Evolutionary conservation across 2,113 vertebrate species (phyloP), one percentile per base, ranked within the genome.

Genomic region (Rana temporaria): DNA sequence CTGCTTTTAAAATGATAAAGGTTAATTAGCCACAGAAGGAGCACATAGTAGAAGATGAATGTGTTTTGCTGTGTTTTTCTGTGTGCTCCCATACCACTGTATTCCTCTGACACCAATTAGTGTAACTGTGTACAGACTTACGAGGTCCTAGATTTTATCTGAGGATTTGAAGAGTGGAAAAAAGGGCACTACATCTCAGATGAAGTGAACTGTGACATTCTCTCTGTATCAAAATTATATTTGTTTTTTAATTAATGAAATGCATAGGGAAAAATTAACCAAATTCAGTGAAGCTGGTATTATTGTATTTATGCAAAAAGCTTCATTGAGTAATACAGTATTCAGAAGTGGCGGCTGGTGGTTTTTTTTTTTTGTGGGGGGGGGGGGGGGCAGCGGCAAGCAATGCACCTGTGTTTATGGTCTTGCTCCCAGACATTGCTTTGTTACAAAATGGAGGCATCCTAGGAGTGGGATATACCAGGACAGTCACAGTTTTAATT

Each of bases 21-120:
- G 81, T 76, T 83, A 83, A 83, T 83, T 83, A 57, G 19, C 52
- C 72, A 60, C 81, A 67, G 57, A 82, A 82, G 68, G 52, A 76
- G 38, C 32, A 26, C 62, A 76, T 16, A 60, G 72, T 56, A 83
- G 32, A 63, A 59, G 60, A 76, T 76, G 52, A 68, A 52, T 83
- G 63, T 55, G 68, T 82, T 82, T 72, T 82, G 69, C 57, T 66
- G 42, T 80, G 59, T 67, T 83, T 82, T 83, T 65, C 64, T 67
- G 32, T 75, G 71, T 83, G 65, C 76, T 76, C 60, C 52, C 20
- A 42, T 52, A 66, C 65, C 53, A 55, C 52, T 60, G 71, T 83
- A 56, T 60, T 76, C 81, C 81, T 72, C 24, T 56, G 71, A 62
- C 64, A 83, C 81, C 81, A 83, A 83, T 83, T 76, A 83, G 81